Conservation (phyloP, 1,140 invertebrate genomes). For the Oedothorax gibbosus region DNA sequence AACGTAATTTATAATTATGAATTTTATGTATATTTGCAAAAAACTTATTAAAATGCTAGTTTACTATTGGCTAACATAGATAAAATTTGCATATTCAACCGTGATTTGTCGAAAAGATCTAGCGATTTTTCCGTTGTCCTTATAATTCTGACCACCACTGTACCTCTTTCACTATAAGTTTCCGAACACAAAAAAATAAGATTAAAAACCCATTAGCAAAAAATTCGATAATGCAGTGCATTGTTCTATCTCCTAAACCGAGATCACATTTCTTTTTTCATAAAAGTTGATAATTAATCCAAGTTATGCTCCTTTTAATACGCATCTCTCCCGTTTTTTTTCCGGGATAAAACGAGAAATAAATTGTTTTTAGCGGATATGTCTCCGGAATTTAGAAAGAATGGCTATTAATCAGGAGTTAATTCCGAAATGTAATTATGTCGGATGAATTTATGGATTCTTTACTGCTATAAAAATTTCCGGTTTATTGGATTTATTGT, state of each 20-base stretch:
- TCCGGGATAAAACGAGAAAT: background rate
- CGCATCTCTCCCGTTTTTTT: slow-evolving; percentile 15
- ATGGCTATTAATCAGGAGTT: slow-evolving; percentile 40
- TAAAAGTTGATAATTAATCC: slow-evolving; percentile 29
- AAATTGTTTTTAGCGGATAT: slow-evolving; percentile 15
- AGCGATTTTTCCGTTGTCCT: too few species aligned
- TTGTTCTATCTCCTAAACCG: slow-evolving; percentile 13
- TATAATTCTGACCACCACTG: too few species aligned
- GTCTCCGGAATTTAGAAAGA: slow-evolving; percentile 11
- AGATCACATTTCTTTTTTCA: slow-evolving; percentile 12
- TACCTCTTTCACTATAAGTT: too few species aligned
- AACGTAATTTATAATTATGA: too few species aligned
- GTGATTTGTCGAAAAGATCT: too few species aligned
- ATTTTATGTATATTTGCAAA: too few species aligned
- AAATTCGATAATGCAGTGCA: slow-evolving; percentile 19
- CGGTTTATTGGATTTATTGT: too few species aligned
- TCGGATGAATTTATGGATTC: slow-evolving; percentile 16
- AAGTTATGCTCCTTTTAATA: background rate
- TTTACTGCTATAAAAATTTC: too few species aligned
- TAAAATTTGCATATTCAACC: too few species aligned
- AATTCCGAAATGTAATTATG: slow-evolving; percentile 34
- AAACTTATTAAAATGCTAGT: too few species aligned
- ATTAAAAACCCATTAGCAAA: slow-evolving; percentile 7
- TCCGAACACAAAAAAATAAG: background rate
- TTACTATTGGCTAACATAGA: too few species aligned